Evolutionary conservation across 2,113 vertebrate genomes (phyloP), one percentile per base, ranked within the genome.

Genomic region (Apodemus speciosus): DNA sequence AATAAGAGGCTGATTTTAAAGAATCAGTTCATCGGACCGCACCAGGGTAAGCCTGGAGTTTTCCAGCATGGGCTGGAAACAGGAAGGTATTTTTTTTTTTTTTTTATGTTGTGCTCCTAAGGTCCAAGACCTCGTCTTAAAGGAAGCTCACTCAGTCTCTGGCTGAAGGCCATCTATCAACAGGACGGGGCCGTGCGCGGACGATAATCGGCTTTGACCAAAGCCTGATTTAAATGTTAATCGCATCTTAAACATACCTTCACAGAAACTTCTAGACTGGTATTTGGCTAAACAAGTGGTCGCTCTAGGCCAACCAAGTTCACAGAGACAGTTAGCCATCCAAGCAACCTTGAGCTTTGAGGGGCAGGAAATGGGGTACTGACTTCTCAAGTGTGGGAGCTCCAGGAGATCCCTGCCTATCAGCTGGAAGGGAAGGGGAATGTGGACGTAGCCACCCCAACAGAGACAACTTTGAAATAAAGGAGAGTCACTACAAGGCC

Each of bases 191-290:
- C 49, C 85, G 53, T 68, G 73, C 1, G 0, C 1, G n/a, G 46
- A 81, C 72, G 13, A 7, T 75, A 88, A 93, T 79, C 89, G 1
- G 20, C 71, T 93, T 85, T 92, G 40, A 77, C 60, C 62, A 79
- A 89, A 93, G 53, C 72, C 35, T 2, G 79, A 81, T 77, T 95
- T 83, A 71, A 95, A 73, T 40, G 53, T 88, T 77, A 95, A 89
- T 77, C 76, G 1, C 53, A 92, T 73, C 87, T 84, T 56, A 90
- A 94, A 79, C 80, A 93, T 46, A 92, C 72, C 72, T 66, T 40
- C 60, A 68, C n/a, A 75, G 79, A 25, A 75, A 90, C 30, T 49
- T 66, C 68, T 32, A 89, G 79, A 60, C 35, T 32, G 25, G 58
- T 77, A 58, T 85, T 94, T 68, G 53, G 80, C 23, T 73, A 88